A percentile compares a stretch with the other conserved stretches of the same genome.
These are phyloP conservation scores for Gymnodraco acuticeps DNA, from an alignment of 2,797 vertebrate genomes.

Conservation along the genomic window DNA sequence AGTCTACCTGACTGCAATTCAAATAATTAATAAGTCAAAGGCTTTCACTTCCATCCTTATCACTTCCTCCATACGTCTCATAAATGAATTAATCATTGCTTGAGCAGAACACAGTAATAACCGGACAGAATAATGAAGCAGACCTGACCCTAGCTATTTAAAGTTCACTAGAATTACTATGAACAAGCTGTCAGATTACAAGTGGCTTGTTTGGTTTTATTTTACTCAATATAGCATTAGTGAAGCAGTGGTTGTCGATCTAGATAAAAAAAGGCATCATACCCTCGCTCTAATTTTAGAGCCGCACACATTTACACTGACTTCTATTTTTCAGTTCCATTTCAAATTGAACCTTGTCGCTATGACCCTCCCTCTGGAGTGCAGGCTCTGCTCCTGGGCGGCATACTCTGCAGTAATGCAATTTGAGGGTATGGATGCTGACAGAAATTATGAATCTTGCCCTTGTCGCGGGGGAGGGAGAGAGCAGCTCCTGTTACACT, in stretches of 20 bases:
- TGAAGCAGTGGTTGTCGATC: conserved; percentile 33
- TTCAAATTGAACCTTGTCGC: conserved; percentile 39
- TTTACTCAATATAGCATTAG: conserved; percentile 23
- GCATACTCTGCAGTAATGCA: conserved; percentile 60
- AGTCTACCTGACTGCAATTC: conserved; percentile 42
- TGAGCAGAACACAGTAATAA: conserved; percentile 32
- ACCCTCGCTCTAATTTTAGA: conserved; percentile 25
- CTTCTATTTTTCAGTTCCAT: conserved; percentile 15
- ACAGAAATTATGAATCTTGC: conserved; percentile 82
- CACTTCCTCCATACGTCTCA: conserved; percentile 54
- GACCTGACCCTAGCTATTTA: conserved; percentile 46
- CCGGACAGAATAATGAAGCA: conserved; percentile 28
- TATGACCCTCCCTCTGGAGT: conserved; percentile 41
- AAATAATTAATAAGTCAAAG: conserved; percentile 59
- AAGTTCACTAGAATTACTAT: conserved; percentile 40
- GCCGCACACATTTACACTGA: conserved; percentile 11
- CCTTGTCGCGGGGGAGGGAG: conserved; percentile 73
- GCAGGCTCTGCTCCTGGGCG: conserved; percentile 49
- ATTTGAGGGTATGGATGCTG: conserved; percentile 68
- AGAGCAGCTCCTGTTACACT: conserved; percentile 76
- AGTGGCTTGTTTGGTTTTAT: conserved; percentile 31
- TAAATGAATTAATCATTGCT: conserved; percentile 49
- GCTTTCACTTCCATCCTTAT: conserved; percentile 46
- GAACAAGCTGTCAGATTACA: conserved; percentile 34
- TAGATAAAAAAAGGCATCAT: conserved; percentile 15